Conservation (phyloP, 2,888 invertebrate genomes). For the Sphaeridia pumilis region DNA sequence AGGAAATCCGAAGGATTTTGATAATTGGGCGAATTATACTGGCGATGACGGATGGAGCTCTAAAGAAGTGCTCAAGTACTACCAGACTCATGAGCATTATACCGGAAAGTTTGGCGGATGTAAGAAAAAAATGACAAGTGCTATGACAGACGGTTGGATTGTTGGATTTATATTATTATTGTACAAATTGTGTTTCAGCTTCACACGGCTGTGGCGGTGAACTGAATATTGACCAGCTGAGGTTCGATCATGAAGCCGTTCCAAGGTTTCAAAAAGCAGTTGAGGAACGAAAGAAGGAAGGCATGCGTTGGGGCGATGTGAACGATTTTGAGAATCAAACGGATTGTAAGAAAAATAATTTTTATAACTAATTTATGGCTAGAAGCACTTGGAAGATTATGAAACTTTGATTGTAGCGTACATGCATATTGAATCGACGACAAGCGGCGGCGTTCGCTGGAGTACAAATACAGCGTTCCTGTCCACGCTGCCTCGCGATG, state of each 20-base stretch:
- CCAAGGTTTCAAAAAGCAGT: neutral
- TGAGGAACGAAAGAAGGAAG: neutral
- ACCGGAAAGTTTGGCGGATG: neutral
- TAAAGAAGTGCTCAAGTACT: neutral
- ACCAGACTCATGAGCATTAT: neutral
- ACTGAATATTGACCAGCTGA: neutral
- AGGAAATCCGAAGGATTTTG: constrained; percentile 1
- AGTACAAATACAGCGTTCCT: neutral
- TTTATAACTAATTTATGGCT: too few relatives aligned
- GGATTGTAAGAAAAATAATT: neutral
- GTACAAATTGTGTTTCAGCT: neutral
- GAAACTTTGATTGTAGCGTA: neutral
- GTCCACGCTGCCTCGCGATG: neutral
- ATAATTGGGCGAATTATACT: neutral
- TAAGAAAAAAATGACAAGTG: neutral
- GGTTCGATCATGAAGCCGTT: neutral
- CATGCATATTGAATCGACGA: neutral
- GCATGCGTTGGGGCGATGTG: neutral
- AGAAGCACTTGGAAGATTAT: too few relatives aligned
- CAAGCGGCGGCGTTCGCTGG: neutral
- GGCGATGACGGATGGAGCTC: neutral
- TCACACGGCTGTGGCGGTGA: neutral
- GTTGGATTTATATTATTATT: neutral
- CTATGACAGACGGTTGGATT: neutral
- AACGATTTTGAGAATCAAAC: neutral